A percentile compares a stretch with the other conserved stretches of the same genome.
phyloP scores from a whole-genome alignment of 2,797 vertebrate genomes.

The Macroramphosus scolopax region DNA sequence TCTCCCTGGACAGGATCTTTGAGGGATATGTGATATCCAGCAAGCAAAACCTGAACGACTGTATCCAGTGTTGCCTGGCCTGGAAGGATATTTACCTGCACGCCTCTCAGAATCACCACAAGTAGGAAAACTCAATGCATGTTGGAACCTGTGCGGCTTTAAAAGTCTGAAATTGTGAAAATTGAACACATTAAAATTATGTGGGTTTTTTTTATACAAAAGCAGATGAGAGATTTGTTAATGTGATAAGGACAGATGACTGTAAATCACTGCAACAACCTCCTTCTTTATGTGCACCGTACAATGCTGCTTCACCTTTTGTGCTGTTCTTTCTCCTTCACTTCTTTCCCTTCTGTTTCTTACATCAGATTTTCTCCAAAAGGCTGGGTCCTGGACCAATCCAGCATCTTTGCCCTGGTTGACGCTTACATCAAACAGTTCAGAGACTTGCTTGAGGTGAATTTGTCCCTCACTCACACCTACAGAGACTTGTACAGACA shows the following conservation, averaged over 20 bases:
- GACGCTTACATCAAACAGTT: conserved; percentile 86
- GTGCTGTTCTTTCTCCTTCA: background rate
- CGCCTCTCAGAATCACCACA: conserved; percentile 73
- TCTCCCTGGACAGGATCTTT: conserved; percentile 85
- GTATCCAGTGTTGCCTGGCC: conserved; percentile 80
- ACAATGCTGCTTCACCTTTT: no score
- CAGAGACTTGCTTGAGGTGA: conserved; percentile 87
- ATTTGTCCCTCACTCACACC: conserved; percentile 12
- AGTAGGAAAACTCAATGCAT: conserved; percentile 61
- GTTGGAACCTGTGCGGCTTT: background rate
- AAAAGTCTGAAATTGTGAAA: no score
- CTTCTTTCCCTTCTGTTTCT: background rate
- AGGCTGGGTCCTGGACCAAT: conserved; percentile 81
- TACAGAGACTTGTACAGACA: background rate
- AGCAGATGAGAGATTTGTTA: no score
- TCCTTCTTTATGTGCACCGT: no score
- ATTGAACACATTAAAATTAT: no score
- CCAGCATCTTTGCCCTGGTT: conserved; percentile 81
- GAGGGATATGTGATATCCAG: conserved; percentile 82
- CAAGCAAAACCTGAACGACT: conserved; percentile 77
- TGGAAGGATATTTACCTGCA: conserved; percentile 83
- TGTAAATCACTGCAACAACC: no score
- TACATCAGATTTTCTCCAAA: conserved; percentile 72
- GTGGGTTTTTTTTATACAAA: no score
- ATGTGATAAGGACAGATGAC: no score